phyloP scores from a whole-genome alignment of 2,888 invertebrate species.

The Chaetogeoica ovagalla region DNA sequence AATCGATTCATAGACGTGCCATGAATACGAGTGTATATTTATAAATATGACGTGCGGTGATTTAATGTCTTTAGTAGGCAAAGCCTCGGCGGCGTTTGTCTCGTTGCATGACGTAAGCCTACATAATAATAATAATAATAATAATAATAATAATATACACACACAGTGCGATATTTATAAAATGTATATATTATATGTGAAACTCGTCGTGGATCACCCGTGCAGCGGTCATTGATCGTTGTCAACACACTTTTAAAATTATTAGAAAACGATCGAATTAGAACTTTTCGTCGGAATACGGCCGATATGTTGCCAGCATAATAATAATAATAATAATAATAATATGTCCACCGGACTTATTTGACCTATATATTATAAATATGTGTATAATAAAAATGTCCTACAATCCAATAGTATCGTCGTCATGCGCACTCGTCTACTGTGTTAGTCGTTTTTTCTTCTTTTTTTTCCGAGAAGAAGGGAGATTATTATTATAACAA shows the following conservation, averaged over 20 bases:
- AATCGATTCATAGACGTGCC: background rate
- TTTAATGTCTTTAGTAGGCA: background rate
- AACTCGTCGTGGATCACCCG: background rate
- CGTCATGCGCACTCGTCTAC: no score
- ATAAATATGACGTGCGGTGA: background rate
- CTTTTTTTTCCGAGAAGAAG: no score
- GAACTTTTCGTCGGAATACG: background rate
- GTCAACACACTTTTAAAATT: slow-evolving; percentile 7
- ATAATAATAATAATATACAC: no score
- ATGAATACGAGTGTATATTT: background rate
- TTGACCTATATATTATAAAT: no score
- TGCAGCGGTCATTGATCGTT: background rate
- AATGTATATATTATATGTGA: no score
- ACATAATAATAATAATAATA: background rate
- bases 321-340: no score
- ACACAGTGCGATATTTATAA: background rate
- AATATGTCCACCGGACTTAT: no score
- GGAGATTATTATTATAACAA: no score
- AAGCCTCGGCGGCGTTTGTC: background rate
- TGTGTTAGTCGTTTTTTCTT: no score
- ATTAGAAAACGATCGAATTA: background rate
- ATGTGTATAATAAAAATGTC: no score
- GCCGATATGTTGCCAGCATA: no score
- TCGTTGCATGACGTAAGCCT: slow-evolving; percentile 8
- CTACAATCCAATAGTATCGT: no score